phyloP scores from a whole-genome alignment of 2,113 vertebrate species.

The Myrmophylax atrothorax region DNA sequence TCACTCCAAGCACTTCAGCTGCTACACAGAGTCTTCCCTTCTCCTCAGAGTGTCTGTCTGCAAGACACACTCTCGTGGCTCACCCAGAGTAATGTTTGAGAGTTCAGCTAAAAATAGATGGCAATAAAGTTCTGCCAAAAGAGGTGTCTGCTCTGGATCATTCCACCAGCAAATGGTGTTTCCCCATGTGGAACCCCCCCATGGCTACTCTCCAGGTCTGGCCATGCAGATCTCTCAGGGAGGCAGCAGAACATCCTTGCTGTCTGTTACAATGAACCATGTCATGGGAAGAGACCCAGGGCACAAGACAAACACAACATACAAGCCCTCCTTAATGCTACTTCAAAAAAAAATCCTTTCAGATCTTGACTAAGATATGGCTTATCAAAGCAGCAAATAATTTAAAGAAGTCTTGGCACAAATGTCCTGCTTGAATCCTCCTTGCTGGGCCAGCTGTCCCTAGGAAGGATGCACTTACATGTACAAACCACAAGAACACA shows the following conservation, averaged over 20 bases:
- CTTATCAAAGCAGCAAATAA: neutral
- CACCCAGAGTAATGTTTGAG: neutral
- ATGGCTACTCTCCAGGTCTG: conserved; percentile 18
- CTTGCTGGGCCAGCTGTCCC: neutral
- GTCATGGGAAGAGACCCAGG: neutral
- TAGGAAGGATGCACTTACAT: neutral
- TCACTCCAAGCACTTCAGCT: neutral
- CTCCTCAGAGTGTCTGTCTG: neutral
- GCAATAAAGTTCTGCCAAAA: conserved; percentile 6
- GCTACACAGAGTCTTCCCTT: neutral
- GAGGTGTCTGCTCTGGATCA: neutral
- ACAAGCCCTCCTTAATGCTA: neutral
- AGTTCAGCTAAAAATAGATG: conserved; percentile 18
- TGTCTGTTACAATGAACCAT: neutral
- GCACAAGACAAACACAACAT: neutral
- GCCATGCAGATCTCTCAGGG: neutral
- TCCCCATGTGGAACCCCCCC: neutral
- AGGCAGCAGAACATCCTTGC: neutral
- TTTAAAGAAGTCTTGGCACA: neutral
- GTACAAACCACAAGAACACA: neutral
- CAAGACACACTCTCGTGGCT: neutral
- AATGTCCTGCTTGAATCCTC: neutral
- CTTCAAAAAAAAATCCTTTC: neutral
- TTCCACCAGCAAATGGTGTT: neutral
- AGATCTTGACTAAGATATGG: neutral